These are phyloP conservation scores for Scrobipalpa costella DNA, from an alignment of 2,888 invertebrate species.

Conservation along the genomic window DNA sequence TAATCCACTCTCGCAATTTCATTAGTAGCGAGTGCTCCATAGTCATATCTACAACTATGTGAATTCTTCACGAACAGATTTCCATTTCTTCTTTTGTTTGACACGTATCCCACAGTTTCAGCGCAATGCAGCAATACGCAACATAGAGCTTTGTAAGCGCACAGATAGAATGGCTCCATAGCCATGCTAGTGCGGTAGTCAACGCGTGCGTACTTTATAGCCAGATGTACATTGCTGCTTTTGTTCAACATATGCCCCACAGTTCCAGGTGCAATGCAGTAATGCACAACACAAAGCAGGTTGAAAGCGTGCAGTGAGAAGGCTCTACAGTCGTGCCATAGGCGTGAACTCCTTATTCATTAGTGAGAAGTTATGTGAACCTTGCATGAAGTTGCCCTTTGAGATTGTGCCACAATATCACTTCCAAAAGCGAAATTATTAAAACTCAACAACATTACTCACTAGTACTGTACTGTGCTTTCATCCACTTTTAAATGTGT, in stretches of 20 bases:
- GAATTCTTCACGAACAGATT: background rate
- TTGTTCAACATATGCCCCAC: no score
- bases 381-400: constrained; percentile 47
- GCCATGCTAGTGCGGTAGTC: background rate
- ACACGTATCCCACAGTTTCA: no score
- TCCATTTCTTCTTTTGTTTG: background rate
- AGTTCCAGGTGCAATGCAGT: no score
- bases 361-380: constrained; percentile 58
- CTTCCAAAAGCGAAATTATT: constrained; percentile 20
- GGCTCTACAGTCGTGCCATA: constrained; percentile 39
- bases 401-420: constrained; percentile 38
- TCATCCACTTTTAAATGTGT: no score
- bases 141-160: background rate
- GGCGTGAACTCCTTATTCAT: constrained; percentile 62
- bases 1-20: constrained; percentile 59
- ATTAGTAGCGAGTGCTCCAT: constrained; percentile 61
- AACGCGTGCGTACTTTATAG: no score
- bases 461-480: no score
- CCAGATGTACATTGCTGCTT: no score
- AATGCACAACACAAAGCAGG: no score
- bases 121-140: background rate
- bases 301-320: no score
- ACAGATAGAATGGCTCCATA: background rate
- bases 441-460: constrained; percentile 1
- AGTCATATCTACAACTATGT: constrained; percentile 29